phyloP scores from a whole-genome alignment of 2,797 vertebrate species.

The Sarcoramphus papa region DNA sequence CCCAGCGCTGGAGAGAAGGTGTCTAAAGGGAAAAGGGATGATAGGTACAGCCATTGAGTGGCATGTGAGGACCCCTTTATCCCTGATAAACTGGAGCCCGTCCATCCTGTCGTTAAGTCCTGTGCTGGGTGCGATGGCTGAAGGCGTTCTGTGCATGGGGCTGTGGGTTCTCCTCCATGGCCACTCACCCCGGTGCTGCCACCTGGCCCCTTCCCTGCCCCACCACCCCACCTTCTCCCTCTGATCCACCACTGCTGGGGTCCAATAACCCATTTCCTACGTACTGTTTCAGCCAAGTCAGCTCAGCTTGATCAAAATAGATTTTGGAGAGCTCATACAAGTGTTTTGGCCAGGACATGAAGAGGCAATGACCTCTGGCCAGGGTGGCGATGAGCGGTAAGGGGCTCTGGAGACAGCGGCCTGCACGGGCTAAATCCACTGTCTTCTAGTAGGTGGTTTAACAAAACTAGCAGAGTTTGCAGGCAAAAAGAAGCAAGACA shows the following conservation, averaged over 20 bases:
- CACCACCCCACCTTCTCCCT: neutral
- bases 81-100: neutral
- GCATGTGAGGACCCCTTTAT: neutral
- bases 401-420: neutral
- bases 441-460: neutral
- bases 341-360: neutral
- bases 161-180: neutral
- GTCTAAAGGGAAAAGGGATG: neutral
- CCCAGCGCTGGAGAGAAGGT: neutral
- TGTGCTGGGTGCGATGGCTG: neutral
- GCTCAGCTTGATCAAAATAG: neutral
- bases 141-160: neutral
- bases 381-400: neutral
- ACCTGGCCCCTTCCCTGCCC: neutral
- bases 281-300: neutral
- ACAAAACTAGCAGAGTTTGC: neutral
- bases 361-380: neutral
- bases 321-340: neutral
- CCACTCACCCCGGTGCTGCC: no score
- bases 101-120: neutral
- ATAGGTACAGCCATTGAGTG: fast-evolving
- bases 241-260: no score
- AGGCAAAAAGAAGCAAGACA: constrained; percentile 3
- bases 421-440: neutral
- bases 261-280: neutral